Base-by-base conservation (phyloP, 2,113 vertebrate species). In the Fulmarus glacialis region DNA sequence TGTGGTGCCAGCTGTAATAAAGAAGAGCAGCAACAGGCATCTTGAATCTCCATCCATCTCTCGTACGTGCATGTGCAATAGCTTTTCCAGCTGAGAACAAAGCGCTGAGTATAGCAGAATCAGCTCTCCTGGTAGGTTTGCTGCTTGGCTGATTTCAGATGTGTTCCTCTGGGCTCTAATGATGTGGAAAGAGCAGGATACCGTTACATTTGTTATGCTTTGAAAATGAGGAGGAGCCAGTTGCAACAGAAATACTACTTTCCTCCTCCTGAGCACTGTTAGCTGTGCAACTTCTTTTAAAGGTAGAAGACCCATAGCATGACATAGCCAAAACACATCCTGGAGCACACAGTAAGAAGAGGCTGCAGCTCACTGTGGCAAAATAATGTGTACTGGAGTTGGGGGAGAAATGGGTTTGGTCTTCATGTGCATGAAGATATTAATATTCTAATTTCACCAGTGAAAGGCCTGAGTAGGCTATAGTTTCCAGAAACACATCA, bases 141-240 rank as follows among this genome's bases (percentile, higher is more conserved):
- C 96, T 90, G 92, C 94, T 77, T 90, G 94, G 73, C 64, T 92
- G 94, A 11, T 58, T 84, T 88, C 64, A 38, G 64, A 68, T 73
- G 13, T 27, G 60, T 88, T 90, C 93, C 68, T 84, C 59, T 90
- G 43, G 29, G 32, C 86, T 92, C 82, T 81, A 92, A 92, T 84
- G 70, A 23, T 87, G 63, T 59, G 78, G 89, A 92, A 87, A 78
- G 82, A 70, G 73, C 78, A 68, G 68, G 74, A 72, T 82, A 55
- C 82, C 9, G 0, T 78, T 73, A 68, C 43, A 9, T 87, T 84
- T 55, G 74, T 87, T 67, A 63, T 22, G 88, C 56, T 79, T 60
- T 85, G 88, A 70, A 82, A 91, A 59, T 8, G 42, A 77, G 60
- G 82, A 87, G 79, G 68, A 87, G 34, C 38, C 32, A n/a, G 9